phyloP scores from a whole-genome alignment of 2,888 invertebrate species.

The Gortyna flavago region DNA sequence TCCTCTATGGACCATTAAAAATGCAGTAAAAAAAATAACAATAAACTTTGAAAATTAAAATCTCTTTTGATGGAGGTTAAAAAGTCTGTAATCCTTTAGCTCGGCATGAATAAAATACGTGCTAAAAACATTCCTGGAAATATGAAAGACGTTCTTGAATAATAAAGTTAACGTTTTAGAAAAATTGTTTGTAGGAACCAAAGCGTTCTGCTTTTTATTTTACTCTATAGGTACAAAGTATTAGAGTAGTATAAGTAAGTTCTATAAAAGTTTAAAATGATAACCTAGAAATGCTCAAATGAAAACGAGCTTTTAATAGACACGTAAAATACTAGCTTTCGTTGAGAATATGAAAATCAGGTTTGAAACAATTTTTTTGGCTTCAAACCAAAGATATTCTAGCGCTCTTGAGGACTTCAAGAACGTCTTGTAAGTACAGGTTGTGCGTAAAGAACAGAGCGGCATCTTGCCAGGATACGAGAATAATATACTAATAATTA shows the following conservation, averaged over 20 bases:
- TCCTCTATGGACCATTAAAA: conserved; percentile 17
- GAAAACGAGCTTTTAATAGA: conserved; percentile 9
- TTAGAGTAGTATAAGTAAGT: neutral
- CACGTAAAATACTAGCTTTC: conserved; percentile 5
- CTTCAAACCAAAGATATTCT: conserved; percentile 50
- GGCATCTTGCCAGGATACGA: conserved; percentile 59
- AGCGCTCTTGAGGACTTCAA: conserved; percentile 39
- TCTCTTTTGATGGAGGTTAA: conserved; percentile 38
- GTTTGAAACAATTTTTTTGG: too few species aligned
- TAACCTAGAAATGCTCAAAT: conserved; percentile 5
- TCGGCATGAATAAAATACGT: conserved; percentile 42
- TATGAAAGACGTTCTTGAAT: conserved; percentile 26
- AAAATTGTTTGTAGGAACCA: conserved; percentile 3
- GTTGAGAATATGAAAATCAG: conserved; percentile 10
- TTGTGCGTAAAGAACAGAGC: conserved; percentile 32
- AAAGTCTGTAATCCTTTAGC: conserved; percentile 43
- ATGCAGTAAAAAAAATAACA: conserved; percentile 22
- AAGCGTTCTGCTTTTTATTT: conserved; percentile 7
- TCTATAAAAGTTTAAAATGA: neutral
- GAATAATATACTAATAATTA: conserved; percentile 54
- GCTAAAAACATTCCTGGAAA: conserved; percentile 40
- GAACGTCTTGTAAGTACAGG: conserved; percentile 42
- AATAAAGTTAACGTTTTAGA: conserved; percentile 9
- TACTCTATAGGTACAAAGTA: neutral
- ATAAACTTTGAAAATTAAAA: conserved; percentile 29